Base-by-base conservation (phyloP, 2,113 vertebrate species). In the Megaleporinus macrocephalus region DNA sequence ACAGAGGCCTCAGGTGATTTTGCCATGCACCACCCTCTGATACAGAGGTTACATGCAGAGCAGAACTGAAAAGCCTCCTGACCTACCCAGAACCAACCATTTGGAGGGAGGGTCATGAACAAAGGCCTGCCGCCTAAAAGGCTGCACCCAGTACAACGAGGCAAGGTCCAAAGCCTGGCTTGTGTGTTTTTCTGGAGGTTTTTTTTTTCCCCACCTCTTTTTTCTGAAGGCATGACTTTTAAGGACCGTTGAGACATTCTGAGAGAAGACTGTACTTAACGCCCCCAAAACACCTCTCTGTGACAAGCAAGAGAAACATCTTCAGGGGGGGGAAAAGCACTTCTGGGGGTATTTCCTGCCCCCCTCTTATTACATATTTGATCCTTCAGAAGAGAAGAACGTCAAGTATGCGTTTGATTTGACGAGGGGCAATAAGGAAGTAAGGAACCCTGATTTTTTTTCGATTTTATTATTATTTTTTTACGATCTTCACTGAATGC, bases 41-140 rank as follows among this genome's bases (percentile, higher is more conserved):
- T 89, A 85, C 89, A 90, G 86, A 89, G 87, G 85, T 86, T 82
- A 84, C 78, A 20, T 74, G 51, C 73, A 73, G 47, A 63, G 83
- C 65, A 63, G 78, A 73, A 73, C 41, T 41, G 73, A 69, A 70
- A 57, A 57, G 71, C 82, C 75, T 73, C 68, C 51, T 63, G 27
- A 49, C 51, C 73, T 49, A 81, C 73, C 33, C 20, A 22, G 61
- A 61, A 76, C 70, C 80, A 76, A 41, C 44, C 63, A 66, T 59
- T 61, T 73, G 30, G 73, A 14, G 30, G 5, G 72, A 76, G 76
- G 79, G 71, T 74, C 80, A 47, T 57, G 49, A 53, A 78, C 66
- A 47, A 76, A 71, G 26, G n/a, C 41, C 62, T 26, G 72, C 68
- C 63, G 15, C 41, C 73, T 55, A 20, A 30, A 57, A 55, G 30